Conservation (phyloP, 1,140 invertebrate genomes). For the Elymnias hypermnestra region DNA sequence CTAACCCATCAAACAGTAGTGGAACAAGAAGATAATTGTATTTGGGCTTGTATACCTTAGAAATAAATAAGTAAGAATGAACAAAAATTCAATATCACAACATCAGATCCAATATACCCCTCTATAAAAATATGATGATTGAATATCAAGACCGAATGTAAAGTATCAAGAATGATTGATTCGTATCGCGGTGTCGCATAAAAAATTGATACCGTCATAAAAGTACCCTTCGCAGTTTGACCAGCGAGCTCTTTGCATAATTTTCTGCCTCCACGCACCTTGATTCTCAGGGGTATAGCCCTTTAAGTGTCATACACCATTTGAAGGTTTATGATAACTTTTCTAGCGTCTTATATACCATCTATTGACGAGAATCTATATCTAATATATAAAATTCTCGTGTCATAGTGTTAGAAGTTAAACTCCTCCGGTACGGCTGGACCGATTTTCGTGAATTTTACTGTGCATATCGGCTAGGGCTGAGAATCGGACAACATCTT, state of each 20-base stretch:
- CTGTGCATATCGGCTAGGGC: too few species aligned
- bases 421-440: too few species aligned
- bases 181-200: constrained; percentile 17
- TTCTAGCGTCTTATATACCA: background rate
- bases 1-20: too few species aligned
- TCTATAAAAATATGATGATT: constrained; percentile 16
- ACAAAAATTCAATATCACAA: constrained; percentile 8
- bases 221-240: constrained; percentile 13
- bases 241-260: constrained; percentile 18
- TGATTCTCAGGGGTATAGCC: constrained; percentile 18
- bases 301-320: constrained; percentile 14
- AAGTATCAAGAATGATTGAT: constrained; percentile 17
- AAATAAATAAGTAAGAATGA: background rate
- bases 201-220: constrained; percentile 16
- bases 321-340: constrained; percentile 5
- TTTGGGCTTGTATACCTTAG: too few species aligned
- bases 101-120: background rate
- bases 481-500: too few species aligned
- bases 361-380: too few species aligned
- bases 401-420: too few species aligned
- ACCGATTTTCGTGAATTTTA: too few species aligned
- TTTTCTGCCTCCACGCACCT: constrained; percentile 17
- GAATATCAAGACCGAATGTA: constrained; percentile 15
- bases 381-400: too few species aligned
- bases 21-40: too few species aligned